A percentile compares a stretch with the other conserved stretches of the same genome.
Conservation (phyloP, 64 coral and sea anemone species). For the Astreopora myriophthalma region DNA sequence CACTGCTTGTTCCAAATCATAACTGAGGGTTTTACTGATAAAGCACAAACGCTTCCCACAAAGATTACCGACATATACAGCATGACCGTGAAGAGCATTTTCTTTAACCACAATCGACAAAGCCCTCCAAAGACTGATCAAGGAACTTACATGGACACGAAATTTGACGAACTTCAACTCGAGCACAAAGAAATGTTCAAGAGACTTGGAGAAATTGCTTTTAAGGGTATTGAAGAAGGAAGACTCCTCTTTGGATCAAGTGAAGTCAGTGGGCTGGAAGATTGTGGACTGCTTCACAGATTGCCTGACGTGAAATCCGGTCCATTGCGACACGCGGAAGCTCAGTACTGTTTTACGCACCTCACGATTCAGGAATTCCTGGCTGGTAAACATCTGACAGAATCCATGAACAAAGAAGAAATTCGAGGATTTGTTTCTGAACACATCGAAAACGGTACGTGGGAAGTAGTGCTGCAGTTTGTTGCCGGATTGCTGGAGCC, state of each 20-base stretch:
- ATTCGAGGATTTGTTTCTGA: not conserved
- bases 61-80: constrained; percentile 36
- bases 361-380: not conserved
- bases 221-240: constrained; percentile 14
- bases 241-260: constrained; percentile 28
- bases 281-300: constrained; percentile 45
- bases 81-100: not conserved
- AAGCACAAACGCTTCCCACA: not conserved
- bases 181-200: no score
- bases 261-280: not conserved
- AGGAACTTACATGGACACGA: no score
- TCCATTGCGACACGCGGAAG: constrained; percentile 3
- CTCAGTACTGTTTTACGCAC: no score
- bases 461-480: constrained; percentile 59
- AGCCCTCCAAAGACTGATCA: not conserved
- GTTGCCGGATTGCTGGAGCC: constrained; percentile 23
- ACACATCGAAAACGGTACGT: constrained; percentile 9
- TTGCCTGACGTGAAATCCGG: no score
- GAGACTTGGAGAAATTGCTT: constrained; percentile 40
- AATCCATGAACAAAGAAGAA: not conserved
- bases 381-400: not conserved
- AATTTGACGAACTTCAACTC: no score
- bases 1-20: no score
- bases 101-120: not conserved
- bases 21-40: no score